Evolutionary conservation across 2,113 vertebrate species (phyloP).

Genomic region (Alces alces): DNA sequence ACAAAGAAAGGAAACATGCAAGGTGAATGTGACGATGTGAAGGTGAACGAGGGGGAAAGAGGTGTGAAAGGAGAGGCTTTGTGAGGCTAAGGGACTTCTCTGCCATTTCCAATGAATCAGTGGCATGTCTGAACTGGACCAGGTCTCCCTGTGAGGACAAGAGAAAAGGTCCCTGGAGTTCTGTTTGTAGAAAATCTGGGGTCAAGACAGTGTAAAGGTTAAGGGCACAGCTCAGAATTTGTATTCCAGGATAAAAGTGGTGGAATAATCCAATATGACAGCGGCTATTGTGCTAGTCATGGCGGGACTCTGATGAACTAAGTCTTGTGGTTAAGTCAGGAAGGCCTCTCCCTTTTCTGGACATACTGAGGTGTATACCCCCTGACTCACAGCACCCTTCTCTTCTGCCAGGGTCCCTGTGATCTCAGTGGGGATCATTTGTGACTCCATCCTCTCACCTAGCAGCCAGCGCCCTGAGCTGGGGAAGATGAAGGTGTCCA

Average conservation of each 20-base stretch:
- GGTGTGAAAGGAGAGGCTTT: neutral
- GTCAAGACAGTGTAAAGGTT: neutral
- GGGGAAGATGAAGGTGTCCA: neutral
- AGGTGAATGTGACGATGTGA: accelerated
- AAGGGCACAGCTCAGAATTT: neutral
- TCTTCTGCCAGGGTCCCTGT: neutral
- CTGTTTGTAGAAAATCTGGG: neutral
- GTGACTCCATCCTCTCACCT: neutral
- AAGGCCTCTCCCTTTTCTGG: neutral
- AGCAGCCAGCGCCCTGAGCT: neutral
- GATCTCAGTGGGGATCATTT: neutral
- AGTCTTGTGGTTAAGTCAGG: accelerated
- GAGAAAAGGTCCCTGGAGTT: neutral
- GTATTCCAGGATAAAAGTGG: neutral
- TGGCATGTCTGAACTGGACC: neutral
- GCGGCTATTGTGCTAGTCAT: neutral
- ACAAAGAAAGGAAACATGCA: neutral
- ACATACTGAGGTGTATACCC: accelerated
- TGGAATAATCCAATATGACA: neutral
- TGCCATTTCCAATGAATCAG: neutral
- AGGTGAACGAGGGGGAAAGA: neutral
- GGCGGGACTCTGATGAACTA: accelerated
- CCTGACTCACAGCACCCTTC: too few species aligned
- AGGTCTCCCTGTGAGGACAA: neutral
- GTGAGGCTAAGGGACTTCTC: neutral